phyloP scores from a whole-genome alignment of 1,140 invertebrate species.

The Tachypleus tridentatus region DNA sequence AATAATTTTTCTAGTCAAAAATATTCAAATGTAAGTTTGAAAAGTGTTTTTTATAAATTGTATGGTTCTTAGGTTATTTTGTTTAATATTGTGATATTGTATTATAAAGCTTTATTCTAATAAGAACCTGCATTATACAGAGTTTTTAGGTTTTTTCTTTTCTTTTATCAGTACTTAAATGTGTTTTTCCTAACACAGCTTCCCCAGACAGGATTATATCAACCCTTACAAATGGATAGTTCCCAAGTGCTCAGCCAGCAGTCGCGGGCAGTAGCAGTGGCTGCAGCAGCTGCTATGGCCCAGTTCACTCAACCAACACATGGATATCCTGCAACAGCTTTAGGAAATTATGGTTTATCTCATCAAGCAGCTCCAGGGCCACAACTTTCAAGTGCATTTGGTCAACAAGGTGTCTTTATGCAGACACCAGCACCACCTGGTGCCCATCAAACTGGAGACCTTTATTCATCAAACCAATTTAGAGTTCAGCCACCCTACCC shows the following conservation, averaged over 20 bases:
- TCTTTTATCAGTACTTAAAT: not conserved
- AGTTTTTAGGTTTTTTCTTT: slow-evolving; percentile 1
- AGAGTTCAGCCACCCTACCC: slow-evolving; percentile 52
- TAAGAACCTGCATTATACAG: not conserved
- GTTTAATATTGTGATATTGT: no score
- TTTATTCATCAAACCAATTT: slow-evolving; percentile 65
- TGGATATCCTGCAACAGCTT: slow-evolving; percentile 36
- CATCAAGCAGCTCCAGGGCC: slow-evolving; percentile 23
- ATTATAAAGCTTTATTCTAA: not conserved
- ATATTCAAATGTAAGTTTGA: not conserved
- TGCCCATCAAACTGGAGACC: slow-evolving; percentile 49
- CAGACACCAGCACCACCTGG: slow-evolving; percentile 45
- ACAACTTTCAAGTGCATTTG: slow-evolving; percentile 42
- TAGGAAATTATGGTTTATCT: slow-evolving; percentile 38
- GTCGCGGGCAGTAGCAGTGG: slow-evolving; percentile 31
- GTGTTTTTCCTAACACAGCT: slow-evolving; percentile 37
- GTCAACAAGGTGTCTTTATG: slow-evolving; percentile 52
- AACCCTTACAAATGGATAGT: slow-evolving; percentile 51
- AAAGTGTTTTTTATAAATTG: no score
- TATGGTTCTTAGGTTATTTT: no score
- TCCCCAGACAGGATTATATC: slow-evolving; percentile 61
- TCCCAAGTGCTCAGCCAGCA: slow-evolving; percentile 35
- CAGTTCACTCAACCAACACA: slow-evolving; percentile 45
- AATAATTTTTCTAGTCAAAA: not conserved
- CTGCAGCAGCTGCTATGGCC: slow-evolving; percentile 30